phyloP scores from a whole-genome alignment of 2,113 vertebrate species.

The Thunnus maccoyii region DNA sequence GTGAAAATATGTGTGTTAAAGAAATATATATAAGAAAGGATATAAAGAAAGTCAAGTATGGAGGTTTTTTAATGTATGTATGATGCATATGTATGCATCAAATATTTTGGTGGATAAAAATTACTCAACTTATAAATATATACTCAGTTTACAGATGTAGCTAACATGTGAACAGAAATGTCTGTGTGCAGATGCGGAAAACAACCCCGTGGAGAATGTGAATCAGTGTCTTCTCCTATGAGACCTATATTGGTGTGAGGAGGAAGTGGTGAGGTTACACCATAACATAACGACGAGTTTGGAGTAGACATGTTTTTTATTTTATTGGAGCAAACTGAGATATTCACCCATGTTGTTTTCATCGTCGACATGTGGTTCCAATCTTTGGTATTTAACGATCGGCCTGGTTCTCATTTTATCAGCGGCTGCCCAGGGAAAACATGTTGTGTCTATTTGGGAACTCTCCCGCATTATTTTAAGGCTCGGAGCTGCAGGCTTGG shows the following conservation, averaged over 20 bases:
- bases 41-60: neutral
- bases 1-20: neutral
- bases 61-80: too few relatives aligned
- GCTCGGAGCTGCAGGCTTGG: conserved; percentile 55
- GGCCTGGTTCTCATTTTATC: conserved; percentile 59
- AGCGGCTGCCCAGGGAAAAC: conserved; percentile 72
- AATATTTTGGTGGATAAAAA: conserved; percentile 34
- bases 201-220: neutral
- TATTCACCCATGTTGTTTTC: conserved; percentile 31
- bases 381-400: conserved; percentile 57
- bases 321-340: conserved; percentile 40
- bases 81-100: conserved; percentile 1
- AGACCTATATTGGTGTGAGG: conserved; percentile 33
- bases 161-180: neutral
- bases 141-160: neutral
- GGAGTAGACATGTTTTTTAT: conserved; percentile 18
- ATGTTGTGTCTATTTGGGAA: conserved; percentile 71
- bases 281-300: conserved; percentile 53
- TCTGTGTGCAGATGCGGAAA: conserved; percentile 26
- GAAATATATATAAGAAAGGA: neutral
- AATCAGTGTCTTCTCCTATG: conserved; percentile 18
- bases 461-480: conserved; percentile 70
- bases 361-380: conserved; percentile 57
- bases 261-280: conserved; percentile 43
- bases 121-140: neutral